phyloP scores from a whole-genome alignment of 2,113 vertebrate genomes.

The Addax nasomaculatus region DNA sequence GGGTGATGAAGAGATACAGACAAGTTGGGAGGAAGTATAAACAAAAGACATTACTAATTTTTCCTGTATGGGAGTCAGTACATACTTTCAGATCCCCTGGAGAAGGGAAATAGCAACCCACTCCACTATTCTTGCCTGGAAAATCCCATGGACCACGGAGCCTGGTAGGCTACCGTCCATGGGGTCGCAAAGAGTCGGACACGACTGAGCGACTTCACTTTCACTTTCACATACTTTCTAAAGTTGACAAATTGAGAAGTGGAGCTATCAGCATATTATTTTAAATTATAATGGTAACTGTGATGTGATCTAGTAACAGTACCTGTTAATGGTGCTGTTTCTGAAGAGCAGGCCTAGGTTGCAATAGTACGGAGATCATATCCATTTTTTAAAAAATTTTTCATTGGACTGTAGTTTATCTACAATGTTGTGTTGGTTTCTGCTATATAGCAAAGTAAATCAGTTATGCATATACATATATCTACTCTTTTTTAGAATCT shows the following conservation, averaged over 20 bases:
- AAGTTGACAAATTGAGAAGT: neutral
- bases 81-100: neutral
- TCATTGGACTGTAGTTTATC: neutral
- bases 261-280: neutral
- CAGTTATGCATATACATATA: neutral
- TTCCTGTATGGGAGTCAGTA: neutral
- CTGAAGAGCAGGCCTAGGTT: neutral
- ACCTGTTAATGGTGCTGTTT: neutral
- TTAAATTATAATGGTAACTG: neutral
- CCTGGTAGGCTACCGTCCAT: no score
- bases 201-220: no score
- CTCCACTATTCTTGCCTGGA: no score
- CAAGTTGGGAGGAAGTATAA: neutral
- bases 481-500: neutral
- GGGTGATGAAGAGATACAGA: neutral
- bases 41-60: neutral
- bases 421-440: neutral
- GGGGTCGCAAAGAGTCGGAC: no score
- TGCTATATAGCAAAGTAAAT: neutral
- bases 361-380: neutral
- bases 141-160: no score
- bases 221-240: neutral
- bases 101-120: no score
- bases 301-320: neutral
- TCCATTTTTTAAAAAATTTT: neutral